These are phyloP conservation scores for Tragulus kanchil DNA, from an alignment of 2,113 vertebrate species.

Conservation along the genomic window DNA sequence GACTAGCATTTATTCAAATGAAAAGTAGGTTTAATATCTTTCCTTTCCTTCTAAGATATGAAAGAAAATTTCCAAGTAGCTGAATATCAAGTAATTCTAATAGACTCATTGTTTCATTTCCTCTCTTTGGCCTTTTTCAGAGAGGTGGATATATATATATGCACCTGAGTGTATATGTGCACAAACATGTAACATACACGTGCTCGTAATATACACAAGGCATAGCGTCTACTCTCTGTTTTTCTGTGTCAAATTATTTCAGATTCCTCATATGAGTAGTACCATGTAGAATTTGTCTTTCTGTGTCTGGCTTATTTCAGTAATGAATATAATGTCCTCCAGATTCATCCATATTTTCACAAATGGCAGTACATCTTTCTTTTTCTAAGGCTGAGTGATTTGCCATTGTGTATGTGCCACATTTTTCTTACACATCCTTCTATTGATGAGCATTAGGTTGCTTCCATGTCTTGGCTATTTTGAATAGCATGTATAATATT, in stretches of 20 bases:
- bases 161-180: rapidly evolving
- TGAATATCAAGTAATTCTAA: not conserved
- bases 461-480: not conserved
- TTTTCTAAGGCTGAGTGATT: not conserved
- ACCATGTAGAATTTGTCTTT: not conserved
- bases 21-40: not conserved
- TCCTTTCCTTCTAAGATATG: not conserved
- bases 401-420: not conserved
- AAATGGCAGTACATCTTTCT: not conserved
- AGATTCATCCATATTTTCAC: not conserved
- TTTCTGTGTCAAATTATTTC: not conserved
- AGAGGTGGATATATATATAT: not conserved
- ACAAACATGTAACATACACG: not conserved
- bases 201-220: not conserved
- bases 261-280: not conserved
- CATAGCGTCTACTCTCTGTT: not conserved
- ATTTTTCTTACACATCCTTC: not conserved
- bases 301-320: not conserved
- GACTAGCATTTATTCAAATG: not conserved
- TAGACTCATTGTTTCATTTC: not conserved
- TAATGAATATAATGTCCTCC: not conserved
- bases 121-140: not conserved
- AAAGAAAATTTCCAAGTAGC: not conserved
- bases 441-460: not conserved
- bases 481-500: not conserved